A percentile compares a stretch with the other conserved stretches of the same genome.
phyloP scores from a whole-genome alignment of 2,113 vertebrate species.

The Symphodus melops region DNA sequence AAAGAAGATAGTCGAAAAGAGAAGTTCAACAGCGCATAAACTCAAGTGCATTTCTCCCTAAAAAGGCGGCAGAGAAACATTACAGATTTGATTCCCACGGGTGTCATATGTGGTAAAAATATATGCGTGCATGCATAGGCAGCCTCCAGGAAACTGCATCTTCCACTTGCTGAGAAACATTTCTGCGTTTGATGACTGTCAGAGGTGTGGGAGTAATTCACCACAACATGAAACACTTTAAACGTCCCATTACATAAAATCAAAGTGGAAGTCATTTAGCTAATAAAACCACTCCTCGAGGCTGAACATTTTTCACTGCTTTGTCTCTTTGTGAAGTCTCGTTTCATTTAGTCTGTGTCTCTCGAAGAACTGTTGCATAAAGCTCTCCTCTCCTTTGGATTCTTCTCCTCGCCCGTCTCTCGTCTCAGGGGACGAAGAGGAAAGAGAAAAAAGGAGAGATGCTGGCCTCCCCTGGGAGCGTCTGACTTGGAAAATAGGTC shows the following conservation, averaged over 20 bases:
- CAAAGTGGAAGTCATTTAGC: not conserved
- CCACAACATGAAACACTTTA: slow-evolving; percentile 8
- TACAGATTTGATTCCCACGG: slow-evolving; percentile 16
- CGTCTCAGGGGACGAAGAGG: slow-evolving; percentile 43
- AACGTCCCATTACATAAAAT: slow-evolving; percentile 20
- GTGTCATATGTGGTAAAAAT: slow-evolving; percentile 23
- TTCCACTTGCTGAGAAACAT: not conserved
- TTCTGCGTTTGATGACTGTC: not conserved
- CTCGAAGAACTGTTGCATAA: slow-evolving; percentile 14
- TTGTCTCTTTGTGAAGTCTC: not conserved
- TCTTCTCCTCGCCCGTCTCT: slow-evolving; percentile 12
- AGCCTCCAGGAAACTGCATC: not conserved
- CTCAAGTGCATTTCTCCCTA: not conserved
- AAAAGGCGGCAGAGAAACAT: not conserved
- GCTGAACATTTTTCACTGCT: no score
- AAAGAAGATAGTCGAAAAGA: not conserved
- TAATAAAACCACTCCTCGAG: slow-evolving; percentile 11
- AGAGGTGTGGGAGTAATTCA: not conserved
- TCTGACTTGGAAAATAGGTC: slow-evolving; percentile 73
- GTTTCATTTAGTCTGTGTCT: slow-evolving; percentile 14
- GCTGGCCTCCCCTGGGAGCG: slow-evolving; percentile 38
- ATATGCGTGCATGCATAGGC: not conserved
- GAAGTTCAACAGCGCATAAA: slow-evolving; percentile 20
- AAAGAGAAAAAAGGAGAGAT: slow-evolving; percentile 29
- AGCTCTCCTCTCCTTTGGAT: not conserved